phyloP scores from a whole-genome alignment of 2,888 invertebrate species.

The Atethmia centrago region DNA sequence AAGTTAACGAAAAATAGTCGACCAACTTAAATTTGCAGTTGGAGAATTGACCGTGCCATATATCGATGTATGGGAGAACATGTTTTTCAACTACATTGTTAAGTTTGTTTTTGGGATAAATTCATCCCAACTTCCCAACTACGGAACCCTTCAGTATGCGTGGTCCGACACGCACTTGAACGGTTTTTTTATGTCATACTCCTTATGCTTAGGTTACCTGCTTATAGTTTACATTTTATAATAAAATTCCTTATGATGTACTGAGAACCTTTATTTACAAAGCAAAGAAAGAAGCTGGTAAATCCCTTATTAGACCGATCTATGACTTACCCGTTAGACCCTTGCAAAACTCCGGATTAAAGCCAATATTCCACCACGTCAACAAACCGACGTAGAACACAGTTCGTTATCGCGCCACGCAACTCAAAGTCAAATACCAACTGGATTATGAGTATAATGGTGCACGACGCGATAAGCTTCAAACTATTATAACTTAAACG shows the following conservation, averaged over 20 bases:
- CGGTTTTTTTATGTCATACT: background rate
- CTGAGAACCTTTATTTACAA: background rate
- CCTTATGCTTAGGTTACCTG: background rate
- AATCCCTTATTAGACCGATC: background rate
- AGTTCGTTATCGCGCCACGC: conserved; percentile 54
- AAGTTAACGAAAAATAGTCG: too few relatives aligned
- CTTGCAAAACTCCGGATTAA: background rate
- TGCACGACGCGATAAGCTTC: conserved; percentile 56
- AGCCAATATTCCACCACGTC: conserved; percentile 17
- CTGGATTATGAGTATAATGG: conserved; percentile 60
- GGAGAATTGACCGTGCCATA: too few relatives aligned
- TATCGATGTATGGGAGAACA: too few relatives aligned
- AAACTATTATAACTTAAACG: conserved; percentile 57
- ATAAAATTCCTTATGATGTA: background rate
- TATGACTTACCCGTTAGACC: background rate
- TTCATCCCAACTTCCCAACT: too few relatives aligned
- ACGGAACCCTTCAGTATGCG: too few relatives aligned
- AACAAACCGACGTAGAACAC: conserved; percentile 23
- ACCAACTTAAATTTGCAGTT: too few relatives aligned
- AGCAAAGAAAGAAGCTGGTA: background rate
- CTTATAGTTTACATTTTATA: background rate
- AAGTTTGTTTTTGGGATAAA: too few relatives aligned
- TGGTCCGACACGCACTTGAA: too few relatives aligned
- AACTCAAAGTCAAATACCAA: conserved; percentile 50
- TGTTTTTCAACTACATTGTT: too few relatives aligned